Conservation (phyloP, 2,113 vertebrate genomes). For the Pitta sordida region DNA sequence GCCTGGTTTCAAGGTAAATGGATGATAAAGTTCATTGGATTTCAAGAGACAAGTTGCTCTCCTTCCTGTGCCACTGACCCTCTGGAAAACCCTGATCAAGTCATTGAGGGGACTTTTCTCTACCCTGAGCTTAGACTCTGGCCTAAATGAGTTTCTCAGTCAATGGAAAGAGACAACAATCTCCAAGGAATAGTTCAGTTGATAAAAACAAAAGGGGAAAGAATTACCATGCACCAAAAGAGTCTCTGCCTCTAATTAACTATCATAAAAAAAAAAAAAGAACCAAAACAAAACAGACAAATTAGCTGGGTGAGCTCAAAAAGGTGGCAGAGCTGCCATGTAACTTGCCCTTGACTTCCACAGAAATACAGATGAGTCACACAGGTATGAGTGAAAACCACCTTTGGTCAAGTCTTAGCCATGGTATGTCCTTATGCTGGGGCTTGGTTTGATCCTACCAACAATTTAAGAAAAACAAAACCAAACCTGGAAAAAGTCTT, state of each 20-base stretch:
- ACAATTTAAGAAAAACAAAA: neutral
- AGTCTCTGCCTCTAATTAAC: neutral
- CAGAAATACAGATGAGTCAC: neutral
- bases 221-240: neutral
- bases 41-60: neutral
- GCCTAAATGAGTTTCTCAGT: neutral
- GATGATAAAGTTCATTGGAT: neutral
- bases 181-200: neutral
- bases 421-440: neutral
- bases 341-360: neutral
- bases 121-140: neutral
- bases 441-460: neutral
- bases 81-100: neutral
- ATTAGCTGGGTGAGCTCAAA: neutral
- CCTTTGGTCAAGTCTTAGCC: neutral
- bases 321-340: neutral
- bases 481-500: neutral
- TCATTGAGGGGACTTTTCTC: neutral
- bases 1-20: neutral
- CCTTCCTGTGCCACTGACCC: neutral
- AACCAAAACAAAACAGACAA: neutral
- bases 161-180: neutral
- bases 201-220: neutral
- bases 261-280: neutral
- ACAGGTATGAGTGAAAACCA: neutral